phyloP scores from a whole-genome alignment of 2,888 invertebrate genomes.

The Agriopis marginaria region DNA sequence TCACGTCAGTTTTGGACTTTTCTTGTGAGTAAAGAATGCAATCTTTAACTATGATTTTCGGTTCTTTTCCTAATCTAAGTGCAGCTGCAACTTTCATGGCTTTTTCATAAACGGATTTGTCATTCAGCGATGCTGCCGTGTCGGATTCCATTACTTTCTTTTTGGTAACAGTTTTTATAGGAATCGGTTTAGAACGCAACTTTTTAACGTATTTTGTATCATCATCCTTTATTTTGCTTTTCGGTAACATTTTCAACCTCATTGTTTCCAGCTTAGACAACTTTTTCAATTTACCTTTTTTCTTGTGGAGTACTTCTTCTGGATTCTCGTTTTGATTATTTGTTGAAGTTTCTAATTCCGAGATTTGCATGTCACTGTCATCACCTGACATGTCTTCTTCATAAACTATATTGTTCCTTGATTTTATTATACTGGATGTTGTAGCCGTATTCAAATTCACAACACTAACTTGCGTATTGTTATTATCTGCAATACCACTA shows the following conservation, averaged over 20 bases:
- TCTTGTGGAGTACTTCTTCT: not conserved
- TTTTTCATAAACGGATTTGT: conserved; percentile 68
- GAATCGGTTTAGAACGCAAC: conserved; percentile 47
- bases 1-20: not conserved
- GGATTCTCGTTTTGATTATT: conserved; percentile 6
- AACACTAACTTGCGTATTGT: conserved; percentile 1
- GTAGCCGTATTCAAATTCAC: not conserved
- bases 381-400: conserved; percentile 5
- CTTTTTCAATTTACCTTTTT: conserved; percentile 53
- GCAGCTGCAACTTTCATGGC: conserved; percentile 69
- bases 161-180: conserved; percentile 36
- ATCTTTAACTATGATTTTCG: conserved; percentile 24
- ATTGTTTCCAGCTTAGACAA: conserved; percentile 65
- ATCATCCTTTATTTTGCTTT: conserved; percentile 63
- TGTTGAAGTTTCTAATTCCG: not conserved
- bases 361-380: not conserved
- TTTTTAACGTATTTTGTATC: conserved; percentile 45
- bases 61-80: conserved; percentile 58
- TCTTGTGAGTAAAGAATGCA: not conserved
- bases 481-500: not conserved
- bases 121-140: conserved; percentile 55
- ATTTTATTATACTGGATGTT: not conserved
- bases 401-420: conserved; percentile 10
- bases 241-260: conserved; percentile 62
- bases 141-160: conserved; percentile 41